phyloP scores from a whole-genome alignment of 2,888 invertebrate species.

The Microplitis manilae region DNA sequence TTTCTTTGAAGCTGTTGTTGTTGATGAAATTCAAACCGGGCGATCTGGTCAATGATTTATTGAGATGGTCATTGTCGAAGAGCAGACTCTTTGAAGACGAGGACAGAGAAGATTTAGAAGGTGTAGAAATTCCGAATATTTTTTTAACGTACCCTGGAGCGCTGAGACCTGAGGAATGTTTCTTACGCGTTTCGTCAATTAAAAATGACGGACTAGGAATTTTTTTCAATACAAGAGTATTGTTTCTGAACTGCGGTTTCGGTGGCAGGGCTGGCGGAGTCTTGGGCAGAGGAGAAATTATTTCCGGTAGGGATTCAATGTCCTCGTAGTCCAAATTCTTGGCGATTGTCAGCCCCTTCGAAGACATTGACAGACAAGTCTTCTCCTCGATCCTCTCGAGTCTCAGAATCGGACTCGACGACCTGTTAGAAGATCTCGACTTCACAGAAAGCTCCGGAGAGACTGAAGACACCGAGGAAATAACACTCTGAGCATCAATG shows the following conservation, averaged over 20 bases:
- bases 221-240: constrained; percentile 66
- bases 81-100: constrained; percentile 56
- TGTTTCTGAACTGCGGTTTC: constrained; percentile 75
- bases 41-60: constrained; percentile 33
- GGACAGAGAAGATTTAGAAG: constrained; percentile 41
- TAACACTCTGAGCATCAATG: constrained; percentile 41
- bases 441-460: constrained; percentile 29
- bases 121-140: constrained; percentile 51
- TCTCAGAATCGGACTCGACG: constrained; percentile 56
- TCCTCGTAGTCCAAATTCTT: constrained; percentile 70
- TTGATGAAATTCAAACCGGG: not conserved
- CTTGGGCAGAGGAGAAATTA: constrained; percentile 66
- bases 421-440: constrained; percentile 37
- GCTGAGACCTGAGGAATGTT: constrained; percentile 48
- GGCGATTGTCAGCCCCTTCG: constrained; percentile 67
- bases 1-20: constrained; percentile 36
- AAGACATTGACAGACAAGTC: constrained; percentile 65
- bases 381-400: constrained; percentile 68
- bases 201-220: constrained; percentile 70
- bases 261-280: constrained; percentile 82
- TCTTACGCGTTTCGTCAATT: constrained; percentile 66
- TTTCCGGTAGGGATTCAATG: constrained; percentile 67
- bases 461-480: constrained; percentile 31
- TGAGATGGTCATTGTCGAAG: constrained; percentile 58
- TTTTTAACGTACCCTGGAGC: constrained; percentile 40